These are phyloP conservation scores for Gymnocephalus cernua DNA, from an alignment of 2,113 vertebrate genomes.

Conservation along the genomic window DNA sequence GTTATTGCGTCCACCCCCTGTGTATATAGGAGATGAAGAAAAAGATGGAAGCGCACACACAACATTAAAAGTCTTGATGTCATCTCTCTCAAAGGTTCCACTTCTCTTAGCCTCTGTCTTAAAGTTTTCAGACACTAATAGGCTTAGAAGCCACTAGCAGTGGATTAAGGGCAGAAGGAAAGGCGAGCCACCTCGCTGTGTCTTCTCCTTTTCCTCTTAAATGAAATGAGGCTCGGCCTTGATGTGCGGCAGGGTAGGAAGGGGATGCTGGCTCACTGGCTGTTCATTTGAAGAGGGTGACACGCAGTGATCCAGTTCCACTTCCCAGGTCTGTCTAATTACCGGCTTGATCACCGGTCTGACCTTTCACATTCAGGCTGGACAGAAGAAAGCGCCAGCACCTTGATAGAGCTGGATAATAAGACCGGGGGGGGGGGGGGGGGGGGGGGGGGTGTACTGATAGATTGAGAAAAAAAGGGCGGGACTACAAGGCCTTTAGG, in stretches of 20 bases:
- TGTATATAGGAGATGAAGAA: background rate
- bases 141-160: conserved; percentile 64
- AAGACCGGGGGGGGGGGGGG: conserved; percentile 57
- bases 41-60: conserved; percentile 16
- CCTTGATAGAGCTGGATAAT: conserved; percentile 80
- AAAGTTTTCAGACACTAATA: conserved; percentile 72
- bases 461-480: conserved; percentile 8
- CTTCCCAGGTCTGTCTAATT: conserved; percentile 83
- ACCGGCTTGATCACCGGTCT: conserved; percentile 80
- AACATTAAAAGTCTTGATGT: conserved; percentile 38
- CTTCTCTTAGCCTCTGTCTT: conserved; percentile 63
- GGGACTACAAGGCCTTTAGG: conserved; percentile 40
- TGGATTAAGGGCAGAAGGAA: conserved; percentile 65
- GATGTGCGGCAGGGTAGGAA: conserved; percentile 42
- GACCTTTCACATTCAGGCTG: conserved; percentile 83
- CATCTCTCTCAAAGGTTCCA: conserved; percentile 38
- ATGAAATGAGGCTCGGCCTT: conserved; percentile 73
- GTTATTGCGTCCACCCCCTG: background rate
- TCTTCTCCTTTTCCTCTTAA: conserved; percentile 62
- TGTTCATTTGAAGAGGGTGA: conserved; percentile 75
- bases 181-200: conserved; percentile 38
- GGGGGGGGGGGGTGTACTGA: conserved; percentile 26
- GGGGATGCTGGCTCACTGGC: conserved; percentile 33
- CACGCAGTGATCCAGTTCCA: conserved; percentile 75
- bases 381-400: conserved; percentile 69